Conservation (phyloP, 2,797 vertebrate species). For the Thalassophryne amazonica region DNA sequence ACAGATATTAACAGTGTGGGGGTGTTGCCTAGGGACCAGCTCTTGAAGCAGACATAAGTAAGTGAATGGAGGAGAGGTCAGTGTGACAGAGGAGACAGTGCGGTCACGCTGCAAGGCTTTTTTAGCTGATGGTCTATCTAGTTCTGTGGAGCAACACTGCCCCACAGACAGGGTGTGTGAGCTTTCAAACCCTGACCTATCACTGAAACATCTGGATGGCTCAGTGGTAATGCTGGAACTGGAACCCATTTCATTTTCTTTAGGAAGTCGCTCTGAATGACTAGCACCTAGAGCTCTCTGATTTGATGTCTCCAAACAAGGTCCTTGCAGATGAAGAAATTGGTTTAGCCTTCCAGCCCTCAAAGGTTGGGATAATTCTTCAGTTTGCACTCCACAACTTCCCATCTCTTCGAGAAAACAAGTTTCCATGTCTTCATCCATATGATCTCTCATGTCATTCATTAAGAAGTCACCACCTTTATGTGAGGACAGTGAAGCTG, state of each 20-base stretch:
- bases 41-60: constrained; percentile 84
- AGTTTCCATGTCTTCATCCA: constrained; percentile 65
- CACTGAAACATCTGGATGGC: not conserved
- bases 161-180: not conserved
- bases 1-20: constrained; percentile 58
- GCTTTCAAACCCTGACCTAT: not conserved
- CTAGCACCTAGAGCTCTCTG: not conserved
- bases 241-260: not conserved
- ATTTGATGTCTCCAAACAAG: not conserved
- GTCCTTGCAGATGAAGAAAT: not conserved
- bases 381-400: not conserved
- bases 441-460: constrained; percentile 24
- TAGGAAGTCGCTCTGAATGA: not conserved
- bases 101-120: not conserved
- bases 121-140: not conserved
- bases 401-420: constrained; percentile 35
- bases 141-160: not conserved
- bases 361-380: not conserved
- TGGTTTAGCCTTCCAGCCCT: not conserved
- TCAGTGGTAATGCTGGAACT: not conserved
- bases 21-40: constrained; percentile 37
- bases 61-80: constrained; percentile 82
- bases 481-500: not conserved
- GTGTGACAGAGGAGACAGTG: constrained; percentile 30
- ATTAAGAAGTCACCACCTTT: not conserved